phyloP scores from a whole-genome alignment of 2,797 vertebrate species.

The Anabas testudineus region DNA sequence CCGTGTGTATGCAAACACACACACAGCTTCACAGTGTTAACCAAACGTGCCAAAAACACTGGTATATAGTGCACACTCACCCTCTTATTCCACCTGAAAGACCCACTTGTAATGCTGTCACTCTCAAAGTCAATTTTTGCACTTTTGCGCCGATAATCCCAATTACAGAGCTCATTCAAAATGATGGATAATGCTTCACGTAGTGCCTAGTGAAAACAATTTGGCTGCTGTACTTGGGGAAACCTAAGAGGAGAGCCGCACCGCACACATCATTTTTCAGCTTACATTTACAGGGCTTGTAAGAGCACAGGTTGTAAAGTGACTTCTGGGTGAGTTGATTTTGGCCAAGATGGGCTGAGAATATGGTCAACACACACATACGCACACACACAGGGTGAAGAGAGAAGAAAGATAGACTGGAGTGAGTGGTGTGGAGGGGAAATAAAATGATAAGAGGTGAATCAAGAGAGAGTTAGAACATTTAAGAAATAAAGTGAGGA shows the following conservation, averaged over 20 bases:
- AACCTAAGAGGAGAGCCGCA: constrained; percentile 64
- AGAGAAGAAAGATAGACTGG: constrained; percentile 1
- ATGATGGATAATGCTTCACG: constrained; percentile 77
- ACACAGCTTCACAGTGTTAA: constrained; percentile 43
- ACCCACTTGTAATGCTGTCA: constrained; percentile 75
- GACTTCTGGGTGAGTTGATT: constrained; percentile 75
- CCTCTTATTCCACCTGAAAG: constrained; percentile 71
- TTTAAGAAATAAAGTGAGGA: not conserved
- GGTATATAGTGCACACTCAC: constrained; percentile 53
- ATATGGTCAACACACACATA: constrained; percentile 41
- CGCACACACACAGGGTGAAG: not conserved
- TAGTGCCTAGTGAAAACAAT: constrained; percentile 70
- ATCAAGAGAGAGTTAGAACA: constrained; percentile 3
- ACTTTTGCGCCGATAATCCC: constrained; percentile 78
- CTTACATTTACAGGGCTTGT: constrained; percentile 53
- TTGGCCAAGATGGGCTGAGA: constrained; percentile 67
- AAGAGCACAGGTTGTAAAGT: constrained; percentile 70
- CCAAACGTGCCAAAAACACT: constrained; percentile 48
- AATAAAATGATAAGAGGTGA: constrained; percentile 38
- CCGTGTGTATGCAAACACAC: constrained; percentile 13
- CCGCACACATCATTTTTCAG: constrained; percentile 75
- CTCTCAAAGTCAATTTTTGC: constrained; percentile 77
- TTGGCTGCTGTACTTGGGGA: constrained; percentile 73
- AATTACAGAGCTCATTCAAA: constrained; percentile 78
- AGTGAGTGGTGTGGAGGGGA: not conserved